phyloP scores from a whole-genome alignment of 2,888 invertebrate species.

The Eurytoma californica region DNA sequence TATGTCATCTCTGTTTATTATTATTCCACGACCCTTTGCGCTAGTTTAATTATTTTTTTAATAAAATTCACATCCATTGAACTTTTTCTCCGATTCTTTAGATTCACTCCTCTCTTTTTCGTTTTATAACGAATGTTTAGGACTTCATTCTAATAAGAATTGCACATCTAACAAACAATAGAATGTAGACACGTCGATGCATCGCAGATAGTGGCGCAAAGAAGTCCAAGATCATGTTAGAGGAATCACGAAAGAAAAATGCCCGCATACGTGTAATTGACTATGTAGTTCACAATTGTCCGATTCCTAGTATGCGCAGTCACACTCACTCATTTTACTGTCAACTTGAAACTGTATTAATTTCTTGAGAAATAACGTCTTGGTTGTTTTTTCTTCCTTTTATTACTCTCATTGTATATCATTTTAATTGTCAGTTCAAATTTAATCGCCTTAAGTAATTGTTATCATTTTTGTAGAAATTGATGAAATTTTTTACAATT shows the following conservation, averaged over 20 bases:
- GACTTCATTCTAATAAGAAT: constrained; percentile 14
- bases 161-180: constrained; percentile 22
- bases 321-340: neutral
- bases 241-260: neutral
- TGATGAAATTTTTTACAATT: no score
- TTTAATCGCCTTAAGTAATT: no score
- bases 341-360: neutral
- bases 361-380: neutral
- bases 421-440: no score
- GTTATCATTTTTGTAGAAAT: no score
- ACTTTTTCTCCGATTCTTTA: no score
- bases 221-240: neutral
- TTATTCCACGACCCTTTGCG: no score
- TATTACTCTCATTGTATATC: no score
- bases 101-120: no score
- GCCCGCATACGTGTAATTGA: constrained; percentile 8
- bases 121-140: neutral
- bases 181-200: constrained; percentile 1
- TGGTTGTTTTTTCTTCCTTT: no score
- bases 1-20: no score
- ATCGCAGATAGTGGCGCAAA: constrained; percentile 23
- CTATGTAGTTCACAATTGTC: neutral
- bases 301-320: neutral
- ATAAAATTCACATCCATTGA: no score
- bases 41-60: no score